Evolutionary conservation across 2,113 vertebrate species (phyloP).

Genomic region (Cavia aperea): DNA sequence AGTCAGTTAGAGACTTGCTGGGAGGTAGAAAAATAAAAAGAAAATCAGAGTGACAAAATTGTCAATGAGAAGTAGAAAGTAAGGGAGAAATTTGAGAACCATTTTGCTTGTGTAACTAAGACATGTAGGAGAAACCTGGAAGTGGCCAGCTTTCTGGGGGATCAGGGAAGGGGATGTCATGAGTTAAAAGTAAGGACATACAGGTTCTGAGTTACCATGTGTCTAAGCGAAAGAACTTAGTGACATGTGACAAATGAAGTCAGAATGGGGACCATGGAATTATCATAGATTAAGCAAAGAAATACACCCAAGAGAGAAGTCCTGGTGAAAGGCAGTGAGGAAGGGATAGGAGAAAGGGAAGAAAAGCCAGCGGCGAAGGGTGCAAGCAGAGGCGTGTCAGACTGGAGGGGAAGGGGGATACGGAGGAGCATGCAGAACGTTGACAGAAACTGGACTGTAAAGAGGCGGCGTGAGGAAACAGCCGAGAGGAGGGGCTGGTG

Average conservation of each 20-base stretch:
- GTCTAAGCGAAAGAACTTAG: not conserved
- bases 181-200: not conserved
- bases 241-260: not conserved
- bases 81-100: not conserved
- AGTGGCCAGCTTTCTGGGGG: not conserved
- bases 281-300: not conserved
- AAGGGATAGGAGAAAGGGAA: not conserved
- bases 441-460: not conserved
- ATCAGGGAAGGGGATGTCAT: not conserved
- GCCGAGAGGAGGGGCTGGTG: not conserved
- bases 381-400: not conserved
- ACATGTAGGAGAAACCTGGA: not conserved
- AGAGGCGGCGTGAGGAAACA: not conserved
- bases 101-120: not conserved
- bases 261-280: not conserved
- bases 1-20: not conserved
- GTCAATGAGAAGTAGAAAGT: not conserved
- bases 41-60: not conserved
- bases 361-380: not conserved
- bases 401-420: not conserved
- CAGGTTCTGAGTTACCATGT: not conserved
- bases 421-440: not conserved
- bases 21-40: not conserved
- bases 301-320: not conserved
- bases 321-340: not conserved